phyloP scores from a whole-genome alignment of 2,888 invertebrate genomes.

The Drosophila nr. perissopoda region DNA sequence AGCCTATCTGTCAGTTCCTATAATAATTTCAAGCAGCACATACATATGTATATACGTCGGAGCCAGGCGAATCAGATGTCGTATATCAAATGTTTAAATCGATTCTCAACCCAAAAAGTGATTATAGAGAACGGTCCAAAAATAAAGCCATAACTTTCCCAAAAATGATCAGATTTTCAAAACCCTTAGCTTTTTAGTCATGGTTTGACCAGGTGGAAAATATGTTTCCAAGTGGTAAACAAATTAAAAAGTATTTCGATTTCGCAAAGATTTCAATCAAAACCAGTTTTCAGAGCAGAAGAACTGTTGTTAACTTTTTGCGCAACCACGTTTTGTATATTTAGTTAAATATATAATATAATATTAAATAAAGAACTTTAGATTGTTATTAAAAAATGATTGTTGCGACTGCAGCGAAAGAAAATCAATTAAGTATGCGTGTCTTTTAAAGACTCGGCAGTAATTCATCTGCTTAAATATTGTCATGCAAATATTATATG shows the following conservation, averaged over 20 bases:
- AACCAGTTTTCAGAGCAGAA: neutral
- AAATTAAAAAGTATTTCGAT: too few relatives aligned
- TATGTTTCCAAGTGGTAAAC: too few relatives aligned
- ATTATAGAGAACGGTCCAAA: fast-evolving
- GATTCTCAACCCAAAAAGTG: neutral
- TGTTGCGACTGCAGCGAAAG: neutral
- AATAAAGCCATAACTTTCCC: neutral
- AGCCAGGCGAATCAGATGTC: neutral
- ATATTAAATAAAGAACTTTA: neutral
- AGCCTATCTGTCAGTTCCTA: neutral
- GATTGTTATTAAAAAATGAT: neutral
- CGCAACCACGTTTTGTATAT: neutral
- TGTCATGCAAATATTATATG: neutral
- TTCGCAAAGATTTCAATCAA: neutral
- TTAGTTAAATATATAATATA: neutral
- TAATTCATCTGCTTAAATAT: neutral
- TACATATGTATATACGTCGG: neutral
- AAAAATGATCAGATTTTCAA: neutral
- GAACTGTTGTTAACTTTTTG: neutral
- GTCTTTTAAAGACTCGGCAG: neutral
- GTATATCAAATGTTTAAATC: neutral
- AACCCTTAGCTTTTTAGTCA: too few relatives aligned
- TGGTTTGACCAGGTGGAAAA: too few relatives aligned
- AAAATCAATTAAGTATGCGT: neutral
- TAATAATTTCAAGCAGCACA: neutral